A percentile compares a stretch with the other conserved stretches of the same genome.
Conservation (phyloP, 2,888 invertebrate species). For the Cosmopolites sordidus region DNA sequence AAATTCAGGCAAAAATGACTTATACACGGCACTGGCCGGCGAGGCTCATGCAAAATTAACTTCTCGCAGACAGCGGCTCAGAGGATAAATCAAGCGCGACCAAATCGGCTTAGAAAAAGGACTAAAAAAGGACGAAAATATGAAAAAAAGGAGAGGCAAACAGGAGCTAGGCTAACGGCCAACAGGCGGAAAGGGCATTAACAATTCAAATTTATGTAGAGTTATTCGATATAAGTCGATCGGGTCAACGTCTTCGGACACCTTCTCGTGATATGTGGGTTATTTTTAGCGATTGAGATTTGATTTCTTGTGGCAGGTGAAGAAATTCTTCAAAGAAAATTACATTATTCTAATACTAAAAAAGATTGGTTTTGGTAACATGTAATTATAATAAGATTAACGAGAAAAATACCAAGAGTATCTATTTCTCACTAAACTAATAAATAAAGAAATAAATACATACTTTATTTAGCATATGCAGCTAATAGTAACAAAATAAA, state of each 20-base stretch:
- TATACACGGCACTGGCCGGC: constrained; percentile 23
- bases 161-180: constrained; percentile 24
- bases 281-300: constrained; percentile 18
- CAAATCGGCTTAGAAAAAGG: constrained; percentile 24
- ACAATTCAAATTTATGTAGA: constrained; percentile 27
- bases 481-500: too few relatives aligned
- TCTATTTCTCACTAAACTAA: too few relatives aligned
- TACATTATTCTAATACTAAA: too few relatives aligned
- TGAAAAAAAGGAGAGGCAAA: constrained; percentile 14
- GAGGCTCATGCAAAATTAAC: constrained; percentile 26
- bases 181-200: constrained; percentile 26
- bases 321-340: too few relatives aligned
- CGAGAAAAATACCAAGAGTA: too few relatives aligned
- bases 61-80: constrained; percentile 17
- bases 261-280: constrained; percentile 22
- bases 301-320: too few relatives aligned
- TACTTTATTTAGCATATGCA: too few relatives aligned
- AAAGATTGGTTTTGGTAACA: too few relatives aligned
- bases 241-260: constrained; percentile 26
- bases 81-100: constrained; percentile 28
- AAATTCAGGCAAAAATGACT: constrained; percentile 26
- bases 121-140: constrained; percentile 19
- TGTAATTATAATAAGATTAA: too few relatives aligned
- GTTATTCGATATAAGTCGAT: constrained; percentile 27
- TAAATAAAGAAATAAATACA: too few relatives aligned